Evolutionary conservation across 2,113 vertebrate genomes (phyloP).

Genomic region (Austrofundulus limnaeus): DNA sequence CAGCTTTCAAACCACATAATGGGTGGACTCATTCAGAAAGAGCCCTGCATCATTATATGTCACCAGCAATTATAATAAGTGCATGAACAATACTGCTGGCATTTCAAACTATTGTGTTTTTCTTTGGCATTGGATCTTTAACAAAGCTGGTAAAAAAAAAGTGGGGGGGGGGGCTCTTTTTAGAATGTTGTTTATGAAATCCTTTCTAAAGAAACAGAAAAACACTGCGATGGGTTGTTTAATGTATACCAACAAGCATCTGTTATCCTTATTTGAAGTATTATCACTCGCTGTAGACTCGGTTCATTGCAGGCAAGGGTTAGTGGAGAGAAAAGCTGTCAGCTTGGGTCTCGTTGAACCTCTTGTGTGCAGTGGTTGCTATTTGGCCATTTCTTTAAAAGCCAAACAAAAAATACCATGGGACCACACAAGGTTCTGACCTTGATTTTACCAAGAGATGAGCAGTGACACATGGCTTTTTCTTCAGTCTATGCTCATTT

Average conservation of each 20-base stretch:
- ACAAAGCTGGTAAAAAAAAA: slow-evolving; percentile 20
- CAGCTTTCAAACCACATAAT: slow-evolving; percentile 35
- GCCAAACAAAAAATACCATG: slow-evolving; percentile 41
- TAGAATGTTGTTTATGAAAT: background rate
- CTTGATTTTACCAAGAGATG: slow-evolving; percentile 55
- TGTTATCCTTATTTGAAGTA: slow-evolving; percentile 1
- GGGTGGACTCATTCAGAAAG: slow-evolving; percentile 32
- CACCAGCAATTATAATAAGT: slow-evolving; percentile 47
- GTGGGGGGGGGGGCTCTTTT: background rate
- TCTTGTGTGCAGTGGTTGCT: slow-evolving; percentile 26
- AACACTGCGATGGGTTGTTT: background rate
- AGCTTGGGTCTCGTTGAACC: slow-evolving; percentile 2
- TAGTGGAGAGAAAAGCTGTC: slow-evolving; percentile 25
- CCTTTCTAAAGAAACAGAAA: slow-evolving; percentile 1
- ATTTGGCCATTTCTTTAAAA: slow-evolving; percentile 39
- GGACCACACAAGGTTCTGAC: slow-evolving; percentile 41
- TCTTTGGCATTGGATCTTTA: slow-evolving; percentile 11
- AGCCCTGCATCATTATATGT: slow-evolving; percentile 40
- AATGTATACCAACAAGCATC: background rate
- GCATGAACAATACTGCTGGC: slow-evolving; percentile 19
- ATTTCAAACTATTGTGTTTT: slow-evolving; percentile 23
- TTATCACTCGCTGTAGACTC: slow-evolving; percentile 6
- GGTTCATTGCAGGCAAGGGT: slow-evolving; percentile 28
- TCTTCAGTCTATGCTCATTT: slow-evolving; percentile 38
- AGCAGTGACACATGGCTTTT: slow-evolving; percentile 52